Evolutionary conservation across 2,888 invertebrate species (phyloP), one percentile per base, ranked within the genome.

Genomic region (Dryomyza anilis): DNA sequence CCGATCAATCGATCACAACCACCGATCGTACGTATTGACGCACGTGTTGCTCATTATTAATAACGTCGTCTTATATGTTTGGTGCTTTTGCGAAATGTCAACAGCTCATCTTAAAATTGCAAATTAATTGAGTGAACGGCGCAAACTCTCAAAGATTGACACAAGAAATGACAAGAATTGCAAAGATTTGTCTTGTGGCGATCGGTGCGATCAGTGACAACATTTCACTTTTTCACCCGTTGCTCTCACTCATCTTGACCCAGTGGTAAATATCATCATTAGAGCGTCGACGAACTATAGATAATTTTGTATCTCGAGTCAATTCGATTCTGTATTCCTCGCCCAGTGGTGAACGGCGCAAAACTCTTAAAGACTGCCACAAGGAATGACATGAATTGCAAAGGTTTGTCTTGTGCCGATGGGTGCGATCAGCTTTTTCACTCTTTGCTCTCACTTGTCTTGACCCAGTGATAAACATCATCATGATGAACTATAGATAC

Each of bases 41-140:
- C 61, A 53, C 53, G 43, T 61, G 53, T 53, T 52, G 39, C 43
- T 43, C 52, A 59, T 52, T 53, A 53, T 53, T 52, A 43, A 29
- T 53, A 14, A 14, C 39, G 8, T n/a, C 14, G n/a, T 39, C 39
- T n/a, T 14, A 8, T 33, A n/a, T n/a, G 39, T 7, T 39, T n/a
- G 14, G 39, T 39, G 14, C 39, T 39, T n/a, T 39, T 39, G 39
- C 39, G n/a, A 33, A 46, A 48, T 48, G 30, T 14, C 46, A 33
- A 39, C n/a, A n/a, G 12, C 39, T 12, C 39, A 12, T 12, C 39
- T n/a, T n/a, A n/a, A 12, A 39, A 39, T 39, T 3, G 12, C 39
- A n/a, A 39, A 39, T 39, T 39, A 39, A 39, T 39, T 7, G n/a
- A n/a, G 39, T n/a, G 14, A 3, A 39, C 39, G 12, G 39, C 7